Evolutionary conservation across 35 echinoderm and acorn worm species (phyloP), one percentile per base, ranked within the genome.

Genomic region (Apostichopus japonicus): DNA sequence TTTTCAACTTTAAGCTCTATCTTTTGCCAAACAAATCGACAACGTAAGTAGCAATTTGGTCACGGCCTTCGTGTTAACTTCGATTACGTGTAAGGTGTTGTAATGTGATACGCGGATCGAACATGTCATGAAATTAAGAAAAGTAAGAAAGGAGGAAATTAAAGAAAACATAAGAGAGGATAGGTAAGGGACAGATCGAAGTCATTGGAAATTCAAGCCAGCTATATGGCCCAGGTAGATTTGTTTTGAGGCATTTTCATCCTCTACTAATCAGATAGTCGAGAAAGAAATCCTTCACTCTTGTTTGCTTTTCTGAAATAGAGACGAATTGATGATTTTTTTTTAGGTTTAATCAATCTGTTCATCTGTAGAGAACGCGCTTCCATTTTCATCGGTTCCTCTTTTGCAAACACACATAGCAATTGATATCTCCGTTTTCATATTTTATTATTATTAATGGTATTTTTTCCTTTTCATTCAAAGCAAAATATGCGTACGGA

Each of bases 21-120:
- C 15, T 75, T 19, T 75, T 75, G 71, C 13, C n/a, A 21, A 75
- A 75, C 71, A 21, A 75, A 19, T 23, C 71, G 17, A n/a, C 71
- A 23, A 75, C 71, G 71, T 19, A 67, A 84, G 81, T 57, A 84
- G 51, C 54, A 84, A 54, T 84, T 24, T 57, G 53, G 25, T 54
- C 17, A 58, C 81, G 56, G 56, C 54, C 55, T 84, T 57, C 16
- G 4, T 14, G 17, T 57, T 6, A n/a, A 84, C 13, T 84, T 84
- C 55, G 81, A 84, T 84, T 84, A 24, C 81, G 15, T 14, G 17
- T 75, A 75, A 75, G 71, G 17, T 75, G 71, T 15, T 21, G 71
- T 75, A 75, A 75, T n/a, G 16, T 23, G 71, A 75, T 75, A 75
- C 6, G 17, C 71, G 71, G 71, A 75, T 75, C 71, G 71, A 75